Percentiles rank a stretch among this genome's conserved stretches.
Conservation (phyloP, 2,113 vertebrate species). For the Hystrix brachyura region DNA sequence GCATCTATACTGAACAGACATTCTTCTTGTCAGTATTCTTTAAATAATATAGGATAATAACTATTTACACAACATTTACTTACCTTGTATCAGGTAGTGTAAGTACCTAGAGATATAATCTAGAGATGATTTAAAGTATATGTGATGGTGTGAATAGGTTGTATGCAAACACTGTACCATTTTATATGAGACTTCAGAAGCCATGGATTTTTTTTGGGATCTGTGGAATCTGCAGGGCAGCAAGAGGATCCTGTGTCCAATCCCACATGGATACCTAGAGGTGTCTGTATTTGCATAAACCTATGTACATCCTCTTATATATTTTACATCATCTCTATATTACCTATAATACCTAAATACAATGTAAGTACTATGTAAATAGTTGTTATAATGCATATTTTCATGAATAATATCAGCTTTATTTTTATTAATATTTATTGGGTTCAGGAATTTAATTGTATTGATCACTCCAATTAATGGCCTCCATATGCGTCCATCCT, state of each 20-base stretch:
- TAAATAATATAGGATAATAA: neutral
- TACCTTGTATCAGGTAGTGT: neutral
- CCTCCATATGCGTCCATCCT: neutral
- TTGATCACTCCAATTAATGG: neutral
- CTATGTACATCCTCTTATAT: neutral
- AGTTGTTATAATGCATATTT: neutral
- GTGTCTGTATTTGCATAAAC: neutral
- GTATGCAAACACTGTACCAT: neutral
- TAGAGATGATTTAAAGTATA: neutral
- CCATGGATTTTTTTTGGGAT: neutral
- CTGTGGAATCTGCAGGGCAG: neutral
- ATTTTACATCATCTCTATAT: neutral
- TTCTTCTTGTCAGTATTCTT: neutral
- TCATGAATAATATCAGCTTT: neutral
- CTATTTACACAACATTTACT: neutral
- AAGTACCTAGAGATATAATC: neutral
- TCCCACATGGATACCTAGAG: neutral
- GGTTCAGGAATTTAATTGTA: neutral
- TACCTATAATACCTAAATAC: neutral
- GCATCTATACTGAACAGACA: neutral
- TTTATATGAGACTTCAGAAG: neutral
- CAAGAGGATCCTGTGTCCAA: too few relatives aligned
- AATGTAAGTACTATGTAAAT: neutral
- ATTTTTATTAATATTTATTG: constrained; percentile 14
- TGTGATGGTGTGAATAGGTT: neutral